Conservation (phyloP, 1,140 invertebrate genomes). For the Himalopsyche phryganea region DNA sequence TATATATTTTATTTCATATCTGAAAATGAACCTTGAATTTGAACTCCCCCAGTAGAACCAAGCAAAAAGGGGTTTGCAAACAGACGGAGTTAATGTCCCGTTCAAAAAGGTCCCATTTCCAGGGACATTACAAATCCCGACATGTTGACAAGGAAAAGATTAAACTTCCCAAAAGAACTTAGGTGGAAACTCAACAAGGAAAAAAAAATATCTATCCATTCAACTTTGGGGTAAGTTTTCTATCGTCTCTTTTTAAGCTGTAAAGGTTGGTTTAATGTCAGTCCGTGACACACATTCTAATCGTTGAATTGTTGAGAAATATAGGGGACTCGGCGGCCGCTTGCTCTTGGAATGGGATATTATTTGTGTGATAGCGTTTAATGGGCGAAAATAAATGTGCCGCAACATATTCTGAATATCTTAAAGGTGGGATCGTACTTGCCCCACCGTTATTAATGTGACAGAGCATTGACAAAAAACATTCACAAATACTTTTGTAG, state of each 20-base stretch:
- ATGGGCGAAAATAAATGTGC: conserved; percentile 33
- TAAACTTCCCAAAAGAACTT: conserved; percentile 22
- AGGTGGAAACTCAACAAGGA: conserved; percentile 1
- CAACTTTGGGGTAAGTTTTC: not conserved
- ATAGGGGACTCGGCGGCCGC: too few relatives aligned
- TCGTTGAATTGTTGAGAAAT: conserved; percentile 16
- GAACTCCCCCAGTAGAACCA: too few relatives aligned
- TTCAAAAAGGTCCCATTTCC: conserved; percentile 26
- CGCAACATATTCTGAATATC: conserved; percentile 15
- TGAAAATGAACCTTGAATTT: too few relatives aligned
- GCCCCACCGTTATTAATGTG: not conserved
- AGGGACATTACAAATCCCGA: conserved; percentile 31
- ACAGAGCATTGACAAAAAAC: too few relatives aligned
- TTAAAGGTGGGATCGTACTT: not conserved
- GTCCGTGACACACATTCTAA: conserved; percentile 34
- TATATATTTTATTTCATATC: too few relatives aligned
- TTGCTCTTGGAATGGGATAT: conserved; percentile 15
- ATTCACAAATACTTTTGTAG: too few relatives aligned
- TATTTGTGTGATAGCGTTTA: conserved; percentile 33
- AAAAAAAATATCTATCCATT: not conserved
- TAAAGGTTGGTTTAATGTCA: conserved; percentile 33
- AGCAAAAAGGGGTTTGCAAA: not conserved
- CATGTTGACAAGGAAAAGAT: conserved; percentile 33
- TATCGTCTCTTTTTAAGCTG: not conserved
- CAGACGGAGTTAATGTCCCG: conserved; percentile 31